Base-by-base conservation (phyloP, 2,888 invertebrate genomes). In the Eulithis testata region DNA sequence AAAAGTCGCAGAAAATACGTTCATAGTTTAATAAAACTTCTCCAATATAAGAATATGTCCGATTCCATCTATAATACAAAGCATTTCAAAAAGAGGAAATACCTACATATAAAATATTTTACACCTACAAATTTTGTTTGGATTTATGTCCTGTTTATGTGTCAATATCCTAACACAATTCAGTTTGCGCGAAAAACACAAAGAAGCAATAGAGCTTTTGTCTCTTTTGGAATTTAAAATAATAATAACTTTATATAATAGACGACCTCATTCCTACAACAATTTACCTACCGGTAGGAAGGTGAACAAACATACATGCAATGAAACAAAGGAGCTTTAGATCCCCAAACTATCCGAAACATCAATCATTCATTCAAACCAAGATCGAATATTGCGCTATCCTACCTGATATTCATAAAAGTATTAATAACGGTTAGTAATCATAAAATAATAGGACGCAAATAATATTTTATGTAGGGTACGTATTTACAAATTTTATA, bases 31-130 rank as follows among this genome's bases (percentile, higher is more conserved):
- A 88, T 93, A 93, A 91, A 93, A 91, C 88, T 90, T 90, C 82
- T 86, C 89, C 87, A 90, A 89, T 93, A 93, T 91, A 93, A 93
- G 91, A 93, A 93, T 93, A 93, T 90, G 91, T 92, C 92, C 89
- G 91, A 92, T 92, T 92, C 91, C 91, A 91, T 91, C 90, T 88
- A 85, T 87, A 89, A 89, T 91, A 93, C 91, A 93, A 90, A 92
- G 88, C 89, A 83, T 89, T 90, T 88, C 84, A 87, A 89, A 93
- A 91, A 89, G 86, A 86, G 87, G 85, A 87, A 88, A 89, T 88
- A 89, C 87, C 90, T 91, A 91, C 84, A 83, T 87, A 90, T 82
- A 88, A 88, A 90, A 87, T 86, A 21, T 21, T 21, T 1, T 21
- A 90, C 90, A 91, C 73, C 49, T 60, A 63, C 43, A 51, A 14